Conservation (phyloP, 2,797 vertebrate genomes). For the Hyperoplus immaculatus region DNA sequence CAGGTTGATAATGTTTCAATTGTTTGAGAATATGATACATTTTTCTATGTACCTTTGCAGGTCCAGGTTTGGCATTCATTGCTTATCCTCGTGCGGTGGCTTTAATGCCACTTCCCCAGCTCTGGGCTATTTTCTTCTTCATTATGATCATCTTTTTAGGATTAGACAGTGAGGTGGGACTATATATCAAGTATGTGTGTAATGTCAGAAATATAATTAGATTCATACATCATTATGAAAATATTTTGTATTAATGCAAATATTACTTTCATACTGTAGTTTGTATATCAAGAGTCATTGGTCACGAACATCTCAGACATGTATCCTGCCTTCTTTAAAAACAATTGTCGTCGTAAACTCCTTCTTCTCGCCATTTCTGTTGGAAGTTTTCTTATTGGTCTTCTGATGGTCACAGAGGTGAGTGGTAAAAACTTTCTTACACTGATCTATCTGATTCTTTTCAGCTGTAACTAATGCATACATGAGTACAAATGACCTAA, state of each 20-base stretch:
- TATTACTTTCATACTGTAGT: conserved; percentile 79
- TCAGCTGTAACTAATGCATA: too few species aligned
- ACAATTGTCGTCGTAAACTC: conserved; percentile 87
- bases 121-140: conserved; percentile 97
- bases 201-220: background rate
- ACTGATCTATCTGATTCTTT: too few species aligned
- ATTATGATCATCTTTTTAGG: conserved; percentile 96
- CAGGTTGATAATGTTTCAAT: background rate
- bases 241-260: background rate
- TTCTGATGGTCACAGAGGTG: conserved; percentile 94
- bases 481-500: background rate
- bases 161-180: conserved; percentile 93
- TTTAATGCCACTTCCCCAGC: conserved; percentile 93
- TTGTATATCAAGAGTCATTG: conserved; percentile 93
- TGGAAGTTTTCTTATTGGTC: conserved; percentile 89
- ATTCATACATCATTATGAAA: background rate
- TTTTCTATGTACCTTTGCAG: conserved; percentile 73
- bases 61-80: conserved; percentile 96
- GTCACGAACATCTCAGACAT: conserved; percentile 92
- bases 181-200: background rate
- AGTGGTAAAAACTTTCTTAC: conserved; percentile 47
- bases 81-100: conserved; percentile 95
- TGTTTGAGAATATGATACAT: background rate
- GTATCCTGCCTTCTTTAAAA: conserved; percentile 90
- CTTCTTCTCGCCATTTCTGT: conserved; percentile 89